These are phyloP conservation scores for Aplysia californica DNA, from an alignment of 1,140 invertebrate genomes.

Conservation along the genomic window DNA sequence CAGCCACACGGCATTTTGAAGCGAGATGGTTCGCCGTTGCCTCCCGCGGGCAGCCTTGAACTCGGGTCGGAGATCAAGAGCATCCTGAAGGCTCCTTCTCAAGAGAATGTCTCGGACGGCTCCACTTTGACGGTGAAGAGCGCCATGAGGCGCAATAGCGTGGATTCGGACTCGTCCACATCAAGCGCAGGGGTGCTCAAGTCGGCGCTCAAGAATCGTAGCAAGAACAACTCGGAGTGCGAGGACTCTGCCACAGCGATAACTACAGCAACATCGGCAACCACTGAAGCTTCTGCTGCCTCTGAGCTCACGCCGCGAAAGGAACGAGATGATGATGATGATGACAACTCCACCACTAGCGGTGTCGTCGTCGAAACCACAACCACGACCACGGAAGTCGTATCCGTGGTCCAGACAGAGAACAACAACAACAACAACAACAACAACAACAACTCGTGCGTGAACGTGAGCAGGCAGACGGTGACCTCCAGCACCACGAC, in stretches of 20 bases:
- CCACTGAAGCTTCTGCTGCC: too few species aligned
- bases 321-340: background rate
- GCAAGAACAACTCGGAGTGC: background rate
- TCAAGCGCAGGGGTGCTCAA: background rate
- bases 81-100: slow-evolving; percentile 25
- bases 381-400: too few species aligned
- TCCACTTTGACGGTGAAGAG: too few species aligned
- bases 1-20: slow-evolving; percentile 31
- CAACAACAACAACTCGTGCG: too few species aligned
- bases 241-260: background rate
- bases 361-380: too few species aligned
- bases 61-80: background rate
- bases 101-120: slow-evolving; percentile 11
- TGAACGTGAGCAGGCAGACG: too few species aligned
- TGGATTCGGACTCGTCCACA: background rate
- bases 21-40: slow-evolving; percentile 3
- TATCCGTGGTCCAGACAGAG: too few species aligned
- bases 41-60: too few species aligned
- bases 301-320: background rate
- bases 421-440: too few species aligned
- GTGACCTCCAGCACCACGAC: background rate
- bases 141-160: slow-evolving; percentile 7
- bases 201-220: background rate
- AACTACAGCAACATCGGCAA: background rate
- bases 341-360: slow-evolving; percentile 1